A percentile compares a stretch with the other conserved stretches of the same genome.
These are phyloP conservation scores for Parauchenoglanis ngamensis DNA, from an alignment of 2,797 vertebrate genomes.

Conservation along the genomic window DNA sequence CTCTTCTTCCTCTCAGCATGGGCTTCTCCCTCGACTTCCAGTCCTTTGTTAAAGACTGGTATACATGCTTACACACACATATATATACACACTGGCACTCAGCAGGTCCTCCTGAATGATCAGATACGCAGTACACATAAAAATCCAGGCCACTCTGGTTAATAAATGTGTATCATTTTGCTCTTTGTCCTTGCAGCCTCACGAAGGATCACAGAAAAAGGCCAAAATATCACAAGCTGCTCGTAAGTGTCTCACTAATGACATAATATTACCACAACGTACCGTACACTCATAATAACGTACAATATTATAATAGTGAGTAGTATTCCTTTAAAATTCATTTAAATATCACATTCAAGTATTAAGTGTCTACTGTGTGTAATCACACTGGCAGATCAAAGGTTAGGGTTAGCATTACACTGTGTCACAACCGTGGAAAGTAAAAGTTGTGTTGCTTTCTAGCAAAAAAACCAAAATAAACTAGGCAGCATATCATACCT, in stretches of 20 bases:
- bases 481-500: neutral
- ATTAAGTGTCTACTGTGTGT: neutral
- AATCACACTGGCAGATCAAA: neutral
- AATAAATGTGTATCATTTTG: neutral
- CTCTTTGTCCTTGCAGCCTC: constrained; percentile 77
- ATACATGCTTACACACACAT: constrained; percentile 42
- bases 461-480: neutral
- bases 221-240: constrained; percentile 97
- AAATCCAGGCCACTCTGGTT: neutral
- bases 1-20: constrained; percentile 89
- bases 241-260: constrained; percentile 76
- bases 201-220: constrained; percentile 99
- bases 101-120: neutral
- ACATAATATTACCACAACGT: neutral
- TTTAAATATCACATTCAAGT: neutral
- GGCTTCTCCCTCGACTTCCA: constrained; percentile 94
- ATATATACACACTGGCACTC: neutral
- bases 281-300: neutral
- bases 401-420: neutral
- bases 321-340: neutral
- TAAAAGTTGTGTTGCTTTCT: neutral
- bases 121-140: no score
- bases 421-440: neutral
- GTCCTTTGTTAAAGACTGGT: constrained; percentile 98
- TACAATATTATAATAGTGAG: neutral